Percentiles rank a stretch among this genome's conserved stretches.
These are phyloP conservation scores for Strongylocentrotus purpuratus DNA, from an alignment of 35 echinoderm and acorn worm genomes.

Conservation along the genomic window DNA sequence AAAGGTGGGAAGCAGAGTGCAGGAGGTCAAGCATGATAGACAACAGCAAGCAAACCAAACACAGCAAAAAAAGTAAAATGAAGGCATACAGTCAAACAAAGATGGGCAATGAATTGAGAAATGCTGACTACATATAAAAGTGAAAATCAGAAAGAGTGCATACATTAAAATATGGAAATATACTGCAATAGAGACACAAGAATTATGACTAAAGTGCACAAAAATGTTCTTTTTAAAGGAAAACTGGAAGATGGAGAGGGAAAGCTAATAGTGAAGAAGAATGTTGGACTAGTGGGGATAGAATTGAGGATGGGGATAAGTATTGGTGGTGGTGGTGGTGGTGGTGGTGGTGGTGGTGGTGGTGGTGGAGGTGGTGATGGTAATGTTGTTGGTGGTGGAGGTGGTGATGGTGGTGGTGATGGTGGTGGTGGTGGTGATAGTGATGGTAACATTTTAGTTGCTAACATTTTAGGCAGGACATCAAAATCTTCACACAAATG, in stretches of 20 bases:
- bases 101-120: background rate
- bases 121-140: background rate
- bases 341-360: too few species aligned
- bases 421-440: too few species aligned
- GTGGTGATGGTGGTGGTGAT: background rate
- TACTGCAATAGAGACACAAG: background rate
- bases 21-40: background rate
- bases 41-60: background rate
- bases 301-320: background rate
- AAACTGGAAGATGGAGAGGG: background rate
- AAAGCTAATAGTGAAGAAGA: background rate
- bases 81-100: background rate
- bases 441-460: background rate
- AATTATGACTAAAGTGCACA: background rate
- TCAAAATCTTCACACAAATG: background rate
- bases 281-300: background rate
- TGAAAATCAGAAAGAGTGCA: background rate
- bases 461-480: background rate
- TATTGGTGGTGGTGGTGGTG: too few species aligned
- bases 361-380: background rate
- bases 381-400: background rate
- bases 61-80: background rate
- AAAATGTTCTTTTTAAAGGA: background rate
- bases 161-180: background rate
- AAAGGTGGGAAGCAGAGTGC: background rate